Evolutionary conservation across 1,140 invertebrate species (phyloP), one percentile per base, ranked within the genome.

Genomic region (Sesamia nonagrioides): DNA sequence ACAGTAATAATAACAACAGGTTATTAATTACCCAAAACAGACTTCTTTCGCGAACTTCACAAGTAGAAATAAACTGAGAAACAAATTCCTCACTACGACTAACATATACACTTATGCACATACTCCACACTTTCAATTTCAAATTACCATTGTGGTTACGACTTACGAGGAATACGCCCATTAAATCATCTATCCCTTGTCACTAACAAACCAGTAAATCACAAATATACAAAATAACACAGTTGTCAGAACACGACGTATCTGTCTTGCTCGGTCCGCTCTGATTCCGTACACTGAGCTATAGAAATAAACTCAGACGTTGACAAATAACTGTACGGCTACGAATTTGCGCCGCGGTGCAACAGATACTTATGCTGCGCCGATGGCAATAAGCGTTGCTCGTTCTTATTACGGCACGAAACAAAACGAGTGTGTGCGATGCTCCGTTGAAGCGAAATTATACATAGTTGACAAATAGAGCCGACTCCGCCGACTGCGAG

Each of bases 401-500:
- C 37, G 40, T 71, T 82, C 82, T 86, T 87, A 86, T 86, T 87
- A 84, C 72, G 78, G 77, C 80, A 66, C 48, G 63, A 73, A 86
- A 85, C 86, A 88, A 89, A 86, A 88, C 83, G 81, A 88, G 75
- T 78, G 52, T 79, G 56, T 63, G 81, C 82, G n/a, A 75, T 75
- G 73, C 73, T 75, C 63, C 84, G 86, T 82, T 84, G 86, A 86
- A 86, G 84, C 83, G 81, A 88, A 86, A 90, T 91, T 87, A 91
- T 89, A 88, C 87, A 86, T 84, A 88, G 82, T 87, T 86, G 83
- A 86, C 86, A 89, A 88, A 88, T 86, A 86, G 71, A 85, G 81
- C 56, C 56, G 80, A 82, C 78, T 83, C 52, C 75, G 77, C 79
- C 80, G 81, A 74, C 78, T 80, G 58, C 69, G 82, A 80, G 82